Base-by-base conservation (phyloP, 2,797 vertebrate species). In the Dryobates pubescens region DNA sequence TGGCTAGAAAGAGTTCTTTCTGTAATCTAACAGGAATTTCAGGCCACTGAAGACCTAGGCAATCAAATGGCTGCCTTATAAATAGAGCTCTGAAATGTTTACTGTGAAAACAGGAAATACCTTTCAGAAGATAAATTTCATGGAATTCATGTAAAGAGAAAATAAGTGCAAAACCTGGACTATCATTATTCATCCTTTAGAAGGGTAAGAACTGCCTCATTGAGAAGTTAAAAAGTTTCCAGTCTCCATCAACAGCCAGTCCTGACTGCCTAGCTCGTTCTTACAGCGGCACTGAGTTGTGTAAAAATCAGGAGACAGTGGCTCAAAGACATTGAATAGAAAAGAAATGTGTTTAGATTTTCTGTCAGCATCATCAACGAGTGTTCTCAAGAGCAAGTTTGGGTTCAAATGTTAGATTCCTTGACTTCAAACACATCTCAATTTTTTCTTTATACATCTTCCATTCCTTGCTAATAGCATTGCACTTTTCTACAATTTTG, bases 401-500 rank as follows among this genome's bases (percentile, higher is more conserved):
- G n/a, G 13, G 79, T 93, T 89, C 91, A 49, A 45, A 38, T 13
- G 85, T 96, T 85, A 89, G 45, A 82, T 98, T 98, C 98, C 98
- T 99, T 99, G 98, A 99, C 98, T 82, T 75, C 4, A 82, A 94
- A 89, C 92, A 99, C 99, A 99, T 99, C 98, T 99, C 72, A 99
- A 98, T 65, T 99, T 99, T 88, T 97, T 98, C 96, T 99, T 99
- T 43, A 98, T 99, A 96, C 99, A 99, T 64, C 95, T 99, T 92
- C 99, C 99, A 65, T 99, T 99, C 97, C 98, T 99, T 53, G 97
- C 99, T 47, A 99, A 99, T 98, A 99, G 98, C 43, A 54, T 99
- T 96, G 98, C 98, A 94, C 98, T 99, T 95, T 99, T 99, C 97
- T 99, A 99, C 98, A 99, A 99, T 98, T 99, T 99, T 89, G 99